Evolutionary conservation across 2,888 invertebrate species (phyloP).

Genomic region (Chironomus tentans): DNA sequence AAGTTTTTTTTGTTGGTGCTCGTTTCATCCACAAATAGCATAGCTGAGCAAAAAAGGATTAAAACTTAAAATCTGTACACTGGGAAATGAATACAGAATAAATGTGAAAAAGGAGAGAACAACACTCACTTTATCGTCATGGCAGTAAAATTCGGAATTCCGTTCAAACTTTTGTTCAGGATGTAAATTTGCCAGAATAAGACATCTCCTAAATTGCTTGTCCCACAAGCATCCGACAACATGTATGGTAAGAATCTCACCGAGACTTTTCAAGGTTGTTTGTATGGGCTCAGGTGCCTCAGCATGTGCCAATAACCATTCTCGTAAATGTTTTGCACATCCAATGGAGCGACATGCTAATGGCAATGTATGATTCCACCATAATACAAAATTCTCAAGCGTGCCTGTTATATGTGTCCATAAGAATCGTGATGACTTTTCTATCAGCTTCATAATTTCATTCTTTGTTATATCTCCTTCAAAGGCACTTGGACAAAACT

Average conservation of each 20-base stretch:
- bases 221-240: conserved; percentile 76
- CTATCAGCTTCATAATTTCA: conserved; percentile 32
- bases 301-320: conserved; percentile 48
- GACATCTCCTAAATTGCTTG: conserved; percentile 44
- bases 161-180: conserved; percentile 10
- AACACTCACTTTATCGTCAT: conserved; percentile 1
- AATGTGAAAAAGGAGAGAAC: neutral
- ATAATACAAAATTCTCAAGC: conserved; percentile 70
- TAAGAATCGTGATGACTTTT: conserved; percentile 41
- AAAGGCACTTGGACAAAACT: conserved; percentile 30
- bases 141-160: conserved; percentile 7
- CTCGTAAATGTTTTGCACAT: conserved; percentile 54
- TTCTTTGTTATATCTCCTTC: conserved; percentile 23
- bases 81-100: neutral
- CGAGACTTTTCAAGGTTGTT: conserved; percentile 62
- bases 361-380: conserved; percentile 67
- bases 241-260: conserved; percentile 68
- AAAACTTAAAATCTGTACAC: neutral
- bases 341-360: conserved; percentile 56
- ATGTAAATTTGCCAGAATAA: conserved; percentile 33
- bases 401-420: conserved; percentile 76
- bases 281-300: conserved; percentile 59
- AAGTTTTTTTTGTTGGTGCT: neutral
- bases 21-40: neutral
- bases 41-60: neutral